Evolutionary conservation across 2,797 vertebrate species (phyloP).

Genomic region (Agapornis canus): DNA sequence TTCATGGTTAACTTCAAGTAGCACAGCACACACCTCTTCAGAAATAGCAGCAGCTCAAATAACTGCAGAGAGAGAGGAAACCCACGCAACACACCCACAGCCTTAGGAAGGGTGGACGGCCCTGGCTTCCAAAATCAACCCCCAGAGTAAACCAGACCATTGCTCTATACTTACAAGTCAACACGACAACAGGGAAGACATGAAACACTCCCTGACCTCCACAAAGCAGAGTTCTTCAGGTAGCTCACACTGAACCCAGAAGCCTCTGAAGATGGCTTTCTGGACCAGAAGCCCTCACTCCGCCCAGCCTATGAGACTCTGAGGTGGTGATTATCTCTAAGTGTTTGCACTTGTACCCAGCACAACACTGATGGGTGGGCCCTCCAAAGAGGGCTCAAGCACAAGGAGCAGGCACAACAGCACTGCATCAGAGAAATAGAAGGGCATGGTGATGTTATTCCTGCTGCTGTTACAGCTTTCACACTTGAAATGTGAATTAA

Average conservation of each 20-base stretch:
- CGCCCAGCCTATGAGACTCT: not conserved
- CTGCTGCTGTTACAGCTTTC: fast-evolving
- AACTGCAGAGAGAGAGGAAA: not conserved
- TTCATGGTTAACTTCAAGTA: constrained; percentile 63
- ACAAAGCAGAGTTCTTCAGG: not conserved
- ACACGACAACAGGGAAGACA: not conserved
- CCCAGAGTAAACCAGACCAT: not conserved
- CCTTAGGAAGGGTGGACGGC: not conserved
- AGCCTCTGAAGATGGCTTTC: not conserved
- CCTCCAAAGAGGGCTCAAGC: not conserved
- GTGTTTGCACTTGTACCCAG: not conserved
- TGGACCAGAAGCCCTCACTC: not conserved
- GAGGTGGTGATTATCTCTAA: not conserved
- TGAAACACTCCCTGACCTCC: not conserved
- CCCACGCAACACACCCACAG: not conserved
- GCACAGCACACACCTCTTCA: constrained; percentile 34
- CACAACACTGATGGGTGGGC: not conserved
- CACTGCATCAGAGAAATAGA: too few relatives aligned
- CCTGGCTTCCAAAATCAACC: not conserved
- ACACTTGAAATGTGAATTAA: not conserved
- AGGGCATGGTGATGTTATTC: fast-evolving
- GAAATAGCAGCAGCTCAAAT: constrained; percentile 31
- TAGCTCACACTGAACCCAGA: not conserved
- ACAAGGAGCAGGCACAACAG: not conserved
- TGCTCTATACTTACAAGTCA: not conserved